Base-by-base conservation (phyloP, 2,113 vertebrate genomes). In the Amphiprion ocellaris region DNA sequence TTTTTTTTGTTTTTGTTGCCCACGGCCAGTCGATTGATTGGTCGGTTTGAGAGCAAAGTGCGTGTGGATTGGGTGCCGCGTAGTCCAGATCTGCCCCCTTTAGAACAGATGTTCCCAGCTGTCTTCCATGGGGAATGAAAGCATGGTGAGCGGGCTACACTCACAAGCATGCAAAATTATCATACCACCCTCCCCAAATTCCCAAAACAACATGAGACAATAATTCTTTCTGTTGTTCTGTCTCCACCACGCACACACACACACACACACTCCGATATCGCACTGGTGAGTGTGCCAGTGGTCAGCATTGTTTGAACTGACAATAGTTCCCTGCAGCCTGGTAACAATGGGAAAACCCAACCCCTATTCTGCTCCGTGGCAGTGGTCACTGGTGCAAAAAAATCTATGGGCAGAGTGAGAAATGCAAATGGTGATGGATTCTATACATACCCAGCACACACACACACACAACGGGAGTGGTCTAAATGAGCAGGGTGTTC, bases 21-120 rank as follows among this genome's bases (percentile, higher is more conserved):
- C 23, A 3, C 4, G 39, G 39, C 53, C 63, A 55, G 54, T 21
- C 44, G 9, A 17, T 0, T 39, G 74, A 84, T 86, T 91, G 78
- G 82, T 62, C 26, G 55, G 82, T 89, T 79, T 81, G 55, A 65
- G 73, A 23, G 17, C 23, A 77, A 11, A 0, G 23, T 12, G 50
- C 46, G n/a, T 68, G 77, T 19, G 28, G 71, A 90, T 90, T 92
- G 89, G 92, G 62, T 47, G 63, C 87, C 26, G 11, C 5, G 30
- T 0, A 33, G n/a, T 23, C 15, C 70, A 44, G 39, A 55, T 60
- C 78, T 28, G 17, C 33, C 82, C 77, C 72, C n/a, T 58, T 58
- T 60, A 69, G 28, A 77, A 87, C 93, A 94, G 92, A 95, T 94
- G 93, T 94, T 93, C 86, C 76, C 93, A 94, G 93, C 91, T 94